Conservation (phyloP, 2,797 vertebrate genomes). For the Australoheros facetus region DNA sequence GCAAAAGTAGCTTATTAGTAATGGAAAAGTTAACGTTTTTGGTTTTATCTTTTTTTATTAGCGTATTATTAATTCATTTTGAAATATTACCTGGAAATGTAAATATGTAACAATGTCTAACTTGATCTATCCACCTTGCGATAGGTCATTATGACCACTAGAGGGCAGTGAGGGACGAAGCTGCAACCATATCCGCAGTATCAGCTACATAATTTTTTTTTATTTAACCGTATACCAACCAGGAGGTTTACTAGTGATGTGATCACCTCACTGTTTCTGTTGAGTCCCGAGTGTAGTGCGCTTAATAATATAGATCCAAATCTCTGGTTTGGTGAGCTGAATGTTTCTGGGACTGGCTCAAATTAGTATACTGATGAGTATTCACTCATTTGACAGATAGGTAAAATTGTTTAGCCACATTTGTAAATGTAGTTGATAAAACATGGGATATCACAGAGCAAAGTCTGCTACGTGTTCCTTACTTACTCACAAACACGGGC, state of each 20-base stretch:
- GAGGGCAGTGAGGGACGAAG: conserved; percentile 2
- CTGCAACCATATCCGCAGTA: background rate
- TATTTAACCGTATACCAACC: background rate
- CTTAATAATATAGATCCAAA: background rate
- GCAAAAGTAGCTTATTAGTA: background rate
- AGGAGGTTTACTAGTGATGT: background rate
- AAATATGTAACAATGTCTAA: background rate
- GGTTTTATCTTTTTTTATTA: background rate
- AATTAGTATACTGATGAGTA: background rate
- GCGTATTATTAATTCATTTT: background rate
- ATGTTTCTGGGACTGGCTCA: background rate
- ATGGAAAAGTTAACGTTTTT: background rate
- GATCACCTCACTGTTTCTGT: background rate
- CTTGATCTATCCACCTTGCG: background rate
- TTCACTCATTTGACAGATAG: background rate
- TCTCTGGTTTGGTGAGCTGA: background rate
- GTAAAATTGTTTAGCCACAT: background rate
- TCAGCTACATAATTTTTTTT: fast-evolving
- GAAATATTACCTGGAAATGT: background rate
- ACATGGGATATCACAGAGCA: background rate
- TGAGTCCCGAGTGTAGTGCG: background rate
- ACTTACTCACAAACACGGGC: background rate
- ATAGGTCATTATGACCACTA: background rate
- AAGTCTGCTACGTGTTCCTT: background rate
- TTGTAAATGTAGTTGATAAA: background rate